These are phyloP conservation scores for Encarsia formosa DNA, from an alignment of 2,888 invertebrate genomes.

Conservation along the genomic window DNA sequence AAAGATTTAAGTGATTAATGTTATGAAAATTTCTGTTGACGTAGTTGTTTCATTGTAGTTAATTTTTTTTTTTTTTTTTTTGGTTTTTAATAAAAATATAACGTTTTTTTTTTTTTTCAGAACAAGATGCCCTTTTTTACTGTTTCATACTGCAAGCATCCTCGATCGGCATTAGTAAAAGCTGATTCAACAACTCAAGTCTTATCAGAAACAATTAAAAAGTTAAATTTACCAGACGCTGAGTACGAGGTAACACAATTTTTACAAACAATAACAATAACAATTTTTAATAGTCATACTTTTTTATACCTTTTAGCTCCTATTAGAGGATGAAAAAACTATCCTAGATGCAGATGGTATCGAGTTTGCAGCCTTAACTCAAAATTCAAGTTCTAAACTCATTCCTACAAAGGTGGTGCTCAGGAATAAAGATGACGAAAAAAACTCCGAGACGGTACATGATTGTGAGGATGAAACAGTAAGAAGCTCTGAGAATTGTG, in stretches of 20 bases:
- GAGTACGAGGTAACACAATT: background rate
- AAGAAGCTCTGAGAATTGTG: no score
- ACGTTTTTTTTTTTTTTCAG: background rate
- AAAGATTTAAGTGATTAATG: no score
- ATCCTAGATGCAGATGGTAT: background rate
- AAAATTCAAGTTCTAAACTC: background rate
- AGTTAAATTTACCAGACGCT: background rate
- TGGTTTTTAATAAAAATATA: background rate
- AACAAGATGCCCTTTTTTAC: constrained; percentile 2
- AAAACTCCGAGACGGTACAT: no score
- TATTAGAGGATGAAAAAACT: background rate
- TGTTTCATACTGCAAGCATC: background rate
- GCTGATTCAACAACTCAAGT: background rate
- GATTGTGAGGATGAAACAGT: no score
- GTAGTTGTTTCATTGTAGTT: no score
- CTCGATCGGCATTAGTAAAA: background rate
- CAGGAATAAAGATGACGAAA: no score
- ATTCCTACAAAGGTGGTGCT: background rate
- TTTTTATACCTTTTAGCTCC: no score
- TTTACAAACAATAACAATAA: background rate
- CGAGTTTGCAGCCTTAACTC: background rate
- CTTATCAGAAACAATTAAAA: background rate
- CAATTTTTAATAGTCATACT: no score
- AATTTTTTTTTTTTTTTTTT: background rate
- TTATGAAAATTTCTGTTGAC: no score